These are phyloP conservation scores for Melanotaenia duboulayi DNA, from an alignment of 2,113 vertebrate genomes.

Conservation along the genomic window DNA sequence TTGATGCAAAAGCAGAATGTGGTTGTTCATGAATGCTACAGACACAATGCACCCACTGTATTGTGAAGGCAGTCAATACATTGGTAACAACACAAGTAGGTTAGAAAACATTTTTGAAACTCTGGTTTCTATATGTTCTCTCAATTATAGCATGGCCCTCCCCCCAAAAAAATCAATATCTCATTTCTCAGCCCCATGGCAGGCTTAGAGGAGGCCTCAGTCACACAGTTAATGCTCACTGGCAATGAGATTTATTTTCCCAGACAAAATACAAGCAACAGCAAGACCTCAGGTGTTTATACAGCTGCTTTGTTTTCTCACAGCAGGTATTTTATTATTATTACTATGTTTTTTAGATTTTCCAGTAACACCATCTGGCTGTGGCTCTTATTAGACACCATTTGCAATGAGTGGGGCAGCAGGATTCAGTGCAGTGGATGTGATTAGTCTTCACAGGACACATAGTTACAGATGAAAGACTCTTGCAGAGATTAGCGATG, in stretches of 20 bases:
- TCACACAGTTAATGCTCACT: constrained; percentile 74
- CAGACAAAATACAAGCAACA: constrained; percentile 61
- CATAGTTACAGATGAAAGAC: not conserved
- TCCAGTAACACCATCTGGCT: not conserved
- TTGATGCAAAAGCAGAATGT: constrained; percentile 12
- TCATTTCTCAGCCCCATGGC: constrained; percentile 84
- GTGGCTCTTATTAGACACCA: constrained; percentile 24
- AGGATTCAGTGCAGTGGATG: constrained; percentile 1
- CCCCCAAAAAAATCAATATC: constrained; percentile 81
- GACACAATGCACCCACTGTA: constrained; percentile 7
- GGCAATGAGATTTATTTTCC: constrained; percentile 71
- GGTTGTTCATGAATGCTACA: constrained; percentile 11
- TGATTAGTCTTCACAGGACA: constrained; percentile 8
- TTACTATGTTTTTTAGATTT: constrained; percentile 14
- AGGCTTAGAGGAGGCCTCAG: constrained; percentile 74
- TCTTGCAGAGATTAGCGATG: constrained; percentile 26
- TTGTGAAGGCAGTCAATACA: constrained; percentile 44
- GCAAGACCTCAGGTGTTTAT: constrained; percentile 69
- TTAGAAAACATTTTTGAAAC: constrained; percentile 59
- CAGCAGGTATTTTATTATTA: not conserved
- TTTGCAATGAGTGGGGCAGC: constrained; percentile 1
- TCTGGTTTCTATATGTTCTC: constrained; percentile 72
- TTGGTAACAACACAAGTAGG: constrained; percentile 22
- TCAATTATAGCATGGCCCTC: constrained; percentile 67
- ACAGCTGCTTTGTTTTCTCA: constrained; percentile 55